Percentiles rank a stretch among this genome's conserved stretches.
These are phyloP conservation scores for Hypselothyrea guttata DNA, from an alignment of 2,888 invertebrate genomes.

Conservation along the genomic window DNA sequence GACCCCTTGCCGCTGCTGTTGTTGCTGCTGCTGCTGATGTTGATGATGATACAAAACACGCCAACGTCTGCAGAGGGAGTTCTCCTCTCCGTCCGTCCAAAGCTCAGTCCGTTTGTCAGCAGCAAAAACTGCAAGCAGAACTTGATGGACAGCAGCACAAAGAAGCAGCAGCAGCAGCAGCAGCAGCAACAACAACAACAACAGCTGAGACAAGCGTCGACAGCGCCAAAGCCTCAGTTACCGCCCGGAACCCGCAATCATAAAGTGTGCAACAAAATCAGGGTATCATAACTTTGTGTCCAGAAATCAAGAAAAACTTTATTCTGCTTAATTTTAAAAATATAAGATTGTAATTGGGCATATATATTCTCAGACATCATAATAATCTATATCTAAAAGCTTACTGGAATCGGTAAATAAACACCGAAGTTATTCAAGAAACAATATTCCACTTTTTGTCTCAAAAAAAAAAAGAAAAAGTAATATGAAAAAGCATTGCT, in stretches of 20 bases:
- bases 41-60: constrained; percentile 58
- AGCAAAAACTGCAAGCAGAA: constrained; percentile 19
- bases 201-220: constrained; percentile 42
- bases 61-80: constrained; percentile 56
- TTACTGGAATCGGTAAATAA: too few relatives aligned
- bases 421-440: too few relatives aligned
- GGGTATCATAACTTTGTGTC: too few relatives aligned
- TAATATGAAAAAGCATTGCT: too few relatives aligned
- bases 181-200: constrained; percentile 25
- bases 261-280: too few relatives aligned
- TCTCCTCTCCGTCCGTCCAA: constrained; percentile 15
- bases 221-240: constrained; percentile 34
- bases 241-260: not conserved
- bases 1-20: constrained; percentile 59
- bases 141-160: constrained; percentile 61
- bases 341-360: too few relatives aligned
- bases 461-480: too few relatives aligned
- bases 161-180: constrained; percentile 17
- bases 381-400: too few relatives aligned
- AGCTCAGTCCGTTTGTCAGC: not conserved
- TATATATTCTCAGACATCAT: too few relatives aligned
- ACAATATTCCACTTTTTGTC: too few relatives aligned
- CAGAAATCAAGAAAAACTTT: too few relatives aligned
- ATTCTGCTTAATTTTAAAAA: too few relatives aligned
- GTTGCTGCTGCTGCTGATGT: constrained; percentile 20